Percentiles rank a stretch among this genome's conserved stretches.
Conservation (phyloP, 2,113 vertebrate genomes). For the Nipponia nippon region DNA sequence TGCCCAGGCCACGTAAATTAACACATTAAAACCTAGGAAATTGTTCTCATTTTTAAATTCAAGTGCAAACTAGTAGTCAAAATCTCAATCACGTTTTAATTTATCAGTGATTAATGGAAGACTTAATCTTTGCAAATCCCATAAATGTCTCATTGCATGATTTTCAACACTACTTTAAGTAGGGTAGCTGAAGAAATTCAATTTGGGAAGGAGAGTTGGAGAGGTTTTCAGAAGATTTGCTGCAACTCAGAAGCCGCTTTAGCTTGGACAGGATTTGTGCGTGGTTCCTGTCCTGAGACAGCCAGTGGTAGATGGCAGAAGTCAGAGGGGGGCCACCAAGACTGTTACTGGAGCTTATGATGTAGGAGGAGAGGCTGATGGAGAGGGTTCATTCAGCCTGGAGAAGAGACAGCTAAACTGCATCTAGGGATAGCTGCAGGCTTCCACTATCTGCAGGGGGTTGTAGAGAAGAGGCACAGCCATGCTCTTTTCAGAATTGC, state of each 20-base stretch:
- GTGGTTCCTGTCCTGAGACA: background rate
- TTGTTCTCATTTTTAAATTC: background rate
- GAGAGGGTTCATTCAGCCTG: background rate
- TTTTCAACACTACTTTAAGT: background rate
- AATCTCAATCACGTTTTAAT: background rate
- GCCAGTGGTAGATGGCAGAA: background rate
- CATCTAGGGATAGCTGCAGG: background rate
- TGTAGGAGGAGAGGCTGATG: background rate
- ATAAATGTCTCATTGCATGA: accelerated
- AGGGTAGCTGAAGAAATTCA: background rate
- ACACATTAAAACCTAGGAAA: background rate
- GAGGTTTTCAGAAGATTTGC: background rate
- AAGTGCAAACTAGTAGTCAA: background rate
- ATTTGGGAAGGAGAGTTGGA: background rate
- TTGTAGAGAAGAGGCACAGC: background rate
- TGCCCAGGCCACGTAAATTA: background rate
- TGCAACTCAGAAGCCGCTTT: background rate
- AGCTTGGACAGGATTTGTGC: background rate
- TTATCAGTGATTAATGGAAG: background rate
- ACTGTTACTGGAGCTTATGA: no score
- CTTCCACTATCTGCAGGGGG: background rate
- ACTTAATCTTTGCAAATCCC: background rate
- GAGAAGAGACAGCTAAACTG: background rate
- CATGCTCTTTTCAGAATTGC: accelerated
- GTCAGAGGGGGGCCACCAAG: background rate